Evolutionary conservation across 2,888 invertebrate species (phyloP).

Genomic region (Reticulitermes lucifugus): DNA sequence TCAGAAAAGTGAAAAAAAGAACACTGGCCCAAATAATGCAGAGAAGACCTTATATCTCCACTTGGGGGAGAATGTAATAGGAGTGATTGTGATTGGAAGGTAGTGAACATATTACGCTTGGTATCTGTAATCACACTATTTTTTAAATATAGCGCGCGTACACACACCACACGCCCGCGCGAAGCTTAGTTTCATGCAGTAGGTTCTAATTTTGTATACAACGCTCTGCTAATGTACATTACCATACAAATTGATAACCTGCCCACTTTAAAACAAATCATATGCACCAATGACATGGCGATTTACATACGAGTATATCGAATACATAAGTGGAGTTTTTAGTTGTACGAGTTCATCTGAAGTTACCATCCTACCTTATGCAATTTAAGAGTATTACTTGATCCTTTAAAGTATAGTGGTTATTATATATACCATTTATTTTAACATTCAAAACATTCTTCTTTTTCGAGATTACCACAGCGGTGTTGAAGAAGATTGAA

Average conservation of each 20-base stretch:
- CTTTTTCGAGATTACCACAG: no score
- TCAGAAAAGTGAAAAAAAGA: no score
- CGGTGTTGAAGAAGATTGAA: no score
- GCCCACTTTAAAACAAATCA: conserved; percentile 11
- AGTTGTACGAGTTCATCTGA: background rate
- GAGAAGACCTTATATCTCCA: background rate
- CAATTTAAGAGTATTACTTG: no score
- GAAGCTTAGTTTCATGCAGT: background rate
- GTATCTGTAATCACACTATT: background rate
- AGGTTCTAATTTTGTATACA: background rate
- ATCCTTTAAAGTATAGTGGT: no score
- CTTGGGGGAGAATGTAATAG: background rate
- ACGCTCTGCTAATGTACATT: conserved; percentile 1
- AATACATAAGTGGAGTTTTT: background rate
- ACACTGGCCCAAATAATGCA: background rate
- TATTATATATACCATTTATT: no score
- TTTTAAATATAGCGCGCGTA: background rate
- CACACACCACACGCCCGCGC: background rate
- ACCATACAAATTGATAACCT: conserved; percentile 15
- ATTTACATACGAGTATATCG: background rate
- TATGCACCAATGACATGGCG: conserved; percentile 17
- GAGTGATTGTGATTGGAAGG: background rate
- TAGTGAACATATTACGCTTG: background rate
- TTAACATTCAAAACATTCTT: no score
- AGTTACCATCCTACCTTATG: no score